These are phyloP conservation scores for Maniola hyperantus DNA, from an alignment of 2,888 invertebrate genomes.

Conservation along the genomic window DNA sequence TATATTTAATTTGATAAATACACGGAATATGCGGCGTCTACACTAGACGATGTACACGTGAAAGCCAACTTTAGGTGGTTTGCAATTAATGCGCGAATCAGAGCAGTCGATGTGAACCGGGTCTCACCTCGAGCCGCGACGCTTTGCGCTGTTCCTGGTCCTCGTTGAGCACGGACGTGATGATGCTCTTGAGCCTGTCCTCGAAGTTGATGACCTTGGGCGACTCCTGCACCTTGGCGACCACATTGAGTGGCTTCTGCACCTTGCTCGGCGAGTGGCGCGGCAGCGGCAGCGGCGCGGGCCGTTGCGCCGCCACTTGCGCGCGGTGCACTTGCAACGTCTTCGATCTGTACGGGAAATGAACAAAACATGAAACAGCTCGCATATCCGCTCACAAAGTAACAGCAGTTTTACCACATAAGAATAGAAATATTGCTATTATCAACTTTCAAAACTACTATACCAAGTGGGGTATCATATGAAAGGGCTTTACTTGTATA, in stretches of 20 bases:
- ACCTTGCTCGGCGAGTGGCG: constrained; percentile 63
- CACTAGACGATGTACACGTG: too few relatives aligned
- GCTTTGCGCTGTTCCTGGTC: constrained; percentile 82
- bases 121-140: constrained; percentile 44
- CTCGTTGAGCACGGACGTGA: constrained; percentile 93
- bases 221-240: constrained; percentile 87
- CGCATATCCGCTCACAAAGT: too few relatives aligned
- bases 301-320: constrained; percentile 52
- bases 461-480: too few relatives aligned
- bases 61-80: too few relatives aligned
- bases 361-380: background rate
- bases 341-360: constrained; percentile 22
- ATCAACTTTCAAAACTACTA: too few relatives aligned
- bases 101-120: background rate
- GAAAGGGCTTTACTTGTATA: too few relatives aligned
- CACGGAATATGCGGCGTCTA: too few relatives aligned
- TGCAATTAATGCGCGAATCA: background rate
- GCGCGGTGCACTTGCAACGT: constrained; percentile 50
- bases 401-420: too few relatives aligned
- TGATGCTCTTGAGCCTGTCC: constrained; percentile 93
- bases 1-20: background rate
- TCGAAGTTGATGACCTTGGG: constrained; percentile 93
- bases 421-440: too few relatives aligned
- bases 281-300: constrained; percentile 48
- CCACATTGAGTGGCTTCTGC: constrained; percentile 74